Evolutionary conservation across 2,113 vertebrate genomes (phyloP).

Genomic region (Pica pica): DNA sequence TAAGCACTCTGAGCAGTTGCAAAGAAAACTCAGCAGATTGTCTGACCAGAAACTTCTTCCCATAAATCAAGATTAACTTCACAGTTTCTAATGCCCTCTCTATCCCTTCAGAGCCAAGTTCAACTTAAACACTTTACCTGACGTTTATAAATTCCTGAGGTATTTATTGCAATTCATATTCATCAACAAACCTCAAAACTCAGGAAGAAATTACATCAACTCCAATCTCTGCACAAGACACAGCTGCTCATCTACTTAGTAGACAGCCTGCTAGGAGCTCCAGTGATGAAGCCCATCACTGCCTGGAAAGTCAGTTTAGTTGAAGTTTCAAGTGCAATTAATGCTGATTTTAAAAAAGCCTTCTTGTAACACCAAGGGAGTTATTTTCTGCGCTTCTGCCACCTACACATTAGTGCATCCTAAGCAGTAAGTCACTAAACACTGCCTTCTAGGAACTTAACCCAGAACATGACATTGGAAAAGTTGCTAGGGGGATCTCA

Average conservation of each 20-base stretch:
- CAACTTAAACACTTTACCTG: neutral
- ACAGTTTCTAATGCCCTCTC: neutral
- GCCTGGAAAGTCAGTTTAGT: neutral
- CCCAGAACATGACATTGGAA: neutral
- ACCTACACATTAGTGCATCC: neutral
- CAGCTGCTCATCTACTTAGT: neutral
- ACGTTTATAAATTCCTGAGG: neutral
- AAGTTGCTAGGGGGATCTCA: neutral
- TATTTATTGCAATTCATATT: neutral
- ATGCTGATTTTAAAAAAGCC: neutral
- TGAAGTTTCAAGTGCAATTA: neutral
- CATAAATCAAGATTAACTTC: neutral
- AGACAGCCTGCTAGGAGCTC: neutral
- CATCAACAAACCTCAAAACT: neutral
- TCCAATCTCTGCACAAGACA: neutral
- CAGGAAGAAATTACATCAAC: neutral
- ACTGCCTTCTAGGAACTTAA: neutral
- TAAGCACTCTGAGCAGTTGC: neutral
- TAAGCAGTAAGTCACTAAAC: neutral
- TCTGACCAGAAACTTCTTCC: neutral
- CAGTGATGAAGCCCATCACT: neutral
- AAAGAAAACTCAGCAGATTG: neutral
- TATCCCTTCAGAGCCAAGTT: neutral
- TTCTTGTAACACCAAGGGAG: neutral
- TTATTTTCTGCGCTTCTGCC: neutral